phyloP scores from a whole-genome alignment of 2,888 invertebrate species.

The Drosophila hawaiiensis region DNA sequence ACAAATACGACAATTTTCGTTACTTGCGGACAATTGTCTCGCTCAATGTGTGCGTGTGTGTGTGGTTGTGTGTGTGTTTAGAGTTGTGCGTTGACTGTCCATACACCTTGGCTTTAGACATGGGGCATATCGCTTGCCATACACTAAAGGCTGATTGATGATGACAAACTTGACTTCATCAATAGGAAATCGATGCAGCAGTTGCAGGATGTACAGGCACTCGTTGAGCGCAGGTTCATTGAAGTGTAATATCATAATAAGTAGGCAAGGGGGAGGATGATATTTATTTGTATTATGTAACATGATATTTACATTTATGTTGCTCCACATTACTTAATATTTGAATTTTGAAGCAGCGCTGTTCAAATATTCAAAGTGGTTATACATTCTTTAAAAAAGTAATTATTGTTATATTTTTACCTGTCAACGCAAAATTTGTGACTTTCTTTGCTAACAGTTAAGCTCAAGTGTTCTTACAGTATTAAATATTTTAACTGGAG shows the following conservation, averaged over 20 bases:
- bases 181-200: constrained; percentile 46
- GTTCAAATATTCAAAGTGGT: neutral
- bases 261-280: constrained; percentile 11
- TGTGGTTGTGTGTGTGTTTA: neutral
- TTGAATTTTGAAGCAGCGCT: neutral
- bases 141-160: constrained; percentile 60
- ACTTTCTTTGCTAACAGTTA: too few relatives aligned
- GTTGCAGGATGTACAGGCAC: constrained; percentile 17
- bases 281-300: constrained; percentile 29
- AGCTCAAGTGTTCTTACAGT: neutral
- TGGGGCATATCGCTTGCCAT: constrained; percentile 38
- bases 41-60: neutral
- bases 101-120: constrained; percentile 31
- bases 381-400: neutral
- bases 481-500: neutral
- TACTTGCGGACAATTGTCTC: constrained; percentile 40
- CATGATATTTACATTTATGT: constrained; percentile 30
- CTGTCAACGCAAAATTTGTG: neutral
- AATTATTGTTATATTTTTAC: neutral
- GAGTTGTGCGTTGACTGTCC: constrained; percentile 17
- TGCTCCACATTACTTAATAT: constrained; percentile 15
- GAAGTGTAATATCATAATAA: constrained; percentile 11
- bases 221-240: constrained; percentile 14
- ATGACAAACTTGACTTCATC: constrained; percentile 65
- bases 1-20: constrained; percentile 66